Conservation (phyloP, 2,113 vertebrate genomes). For the Galemys pyrenaicus region DNA sequence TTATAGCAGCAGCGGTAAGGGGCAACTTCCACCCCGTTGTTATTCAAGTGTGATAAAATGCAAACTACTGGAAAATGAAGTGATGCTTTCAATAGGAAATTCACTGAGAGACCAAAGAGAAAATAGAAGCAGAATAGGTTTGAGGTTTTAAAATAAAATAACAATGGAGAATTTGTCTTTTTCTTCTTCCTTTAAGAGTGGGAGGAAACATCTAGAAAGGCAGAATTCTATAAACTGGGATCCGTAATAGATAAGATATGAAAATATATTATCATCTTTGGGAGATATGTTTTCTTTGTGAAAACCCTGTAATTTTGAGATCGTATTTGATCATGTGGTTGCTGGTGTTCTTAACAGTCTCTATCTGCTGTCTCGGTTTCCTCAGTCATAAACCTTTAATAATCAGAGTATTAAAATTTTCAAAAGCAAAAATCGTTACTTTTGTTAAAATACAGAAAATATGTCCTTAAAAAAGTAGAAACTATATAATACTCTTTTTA, state of each 20-base stretch:
- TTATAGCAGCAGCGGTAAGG: not conserved
- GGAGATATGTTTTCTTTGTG: not conserved
- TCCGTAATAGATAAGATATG: not conserved
- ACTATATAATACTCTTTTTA: not conserved
- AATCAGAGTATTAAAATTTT: not conserved
- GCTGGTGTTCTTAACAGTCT: not conserved
- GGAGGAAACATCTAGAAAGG: not conserved
- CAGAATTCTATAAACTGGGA: not conserved
- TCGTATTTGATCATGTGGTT: not conserved
- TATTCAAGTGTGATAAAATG: not conserved
- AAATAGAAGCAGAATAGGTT: not conserved
- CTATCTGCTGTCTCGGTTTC: not conserved
- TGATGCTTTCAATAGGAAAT: not conserved
- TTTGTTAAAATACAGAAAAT: not conserved
- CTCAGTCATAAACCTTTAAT: not conserved
- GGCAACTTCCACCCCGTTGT: not conserved
- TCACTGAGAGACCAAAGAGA: not conserved
- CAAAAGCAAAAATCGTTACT: not conserved
- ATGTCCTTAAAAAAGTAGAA: not conserved
- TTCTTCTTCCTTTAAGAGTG: not conserved
- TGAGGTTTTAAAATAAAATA: not conserved
- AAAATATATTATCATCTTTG: not conserved
- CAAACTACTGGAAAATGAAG: not conserved
- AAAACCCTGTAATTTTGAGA: not conserved
- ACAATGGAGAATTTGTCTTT: not conserved